phyloP scores from a whole-genome alignment of 2,113 vertebrate genomes.

The Gavia stellata region DNA sequence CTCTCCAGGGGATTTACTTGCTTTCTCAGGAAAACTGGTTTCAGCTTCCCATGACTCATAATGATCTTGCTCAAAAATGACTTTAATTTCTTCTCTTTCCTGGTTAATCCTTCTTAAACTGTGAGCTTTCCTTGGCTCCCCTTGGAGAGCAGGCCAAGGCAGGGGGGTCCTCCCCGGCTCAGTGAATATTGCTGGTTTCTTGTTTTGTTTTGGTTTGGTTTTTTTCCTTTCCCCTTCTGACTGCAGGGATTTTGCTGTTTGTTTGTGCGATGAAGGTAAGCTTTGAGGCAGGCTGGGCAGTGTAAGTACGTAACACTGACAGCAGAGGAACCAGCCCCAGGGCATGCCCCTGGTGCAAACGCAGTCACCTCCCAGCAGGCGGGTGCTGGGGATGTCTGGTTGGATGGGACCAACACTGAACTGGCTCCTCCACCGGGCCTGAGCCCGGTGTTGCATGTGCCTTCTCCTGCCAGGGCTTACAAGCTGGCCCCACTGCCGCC shows the following conservation, averaged over 20 bases:
- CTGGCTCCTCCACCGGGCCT: background rate
- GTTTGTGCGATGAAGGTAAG: background rate
- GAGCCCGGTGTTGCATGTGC: fast-evolving
- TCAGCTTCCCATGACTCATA: background rate
- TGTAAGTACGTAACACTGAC: fast-evolving
- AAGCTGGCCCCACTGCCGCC: fast-evolving
- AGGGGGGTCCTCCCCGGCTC: background rate
- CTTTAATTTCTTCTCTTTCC: background rate
- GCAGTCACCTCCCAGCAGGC: fast-evolving
- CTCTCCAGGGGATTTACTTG: background rate
- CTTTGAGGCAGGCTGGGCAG: background rate
- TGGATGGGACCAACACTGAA: fast-evolving
- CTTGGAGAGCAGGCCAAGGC: background rate
- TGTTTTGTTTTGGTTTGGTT: background rate
- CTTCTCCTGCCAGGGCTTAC: background rate
- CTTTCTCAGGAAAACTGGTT: background rate
- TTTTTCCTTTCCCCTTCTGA: background rate
- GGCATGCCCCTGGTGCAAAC: background rate
- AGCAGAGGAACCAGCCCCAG: background rate
- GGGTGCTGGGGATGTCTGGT: fast-evolving
- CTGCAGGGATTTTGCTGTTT: background rate
- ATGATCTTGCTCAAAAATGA: background rate
- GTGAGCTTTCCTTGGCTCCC: background rate
- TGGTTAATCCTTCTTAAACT: constrained; percentile 21
- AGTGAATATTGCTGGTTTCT: background rate